Percentiles rank a stretch among this genome's conserved stretches.
Conservation (phyloP, 2,113 vertebrate genomes). For the Bos javanicus region DNA sequence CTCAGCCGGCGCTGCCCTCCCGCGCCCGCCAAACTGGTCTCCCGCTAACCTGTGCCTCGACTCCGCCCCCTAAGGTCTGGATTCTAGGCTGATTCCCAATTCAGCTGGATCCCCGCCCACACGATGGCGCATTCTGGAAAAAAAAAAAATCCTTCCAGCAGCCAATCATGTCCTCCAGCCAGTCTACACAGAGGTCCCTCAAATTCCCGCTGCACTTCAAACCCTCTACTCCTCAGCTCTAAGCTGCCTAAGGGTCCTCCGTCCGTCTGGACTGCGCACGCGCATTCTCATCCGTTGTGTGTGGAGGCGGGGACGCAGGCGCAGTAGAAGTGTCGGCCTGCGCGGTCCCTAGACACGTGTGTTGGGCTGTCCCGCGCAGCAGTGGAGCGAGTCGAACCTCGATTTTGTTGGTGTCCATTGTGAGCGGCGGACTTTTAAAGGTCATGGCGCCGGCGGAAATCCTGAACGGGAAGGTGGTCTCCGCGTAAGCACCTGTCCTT, state of each 20-base stretch:
- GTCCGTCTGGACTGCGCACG: background rate
- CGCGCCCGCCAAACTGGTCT: background rate
- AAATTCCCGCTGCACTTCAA: background rate
- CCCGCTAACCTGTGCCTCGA: background rate
- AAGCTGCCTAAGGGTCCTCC: accelerated
- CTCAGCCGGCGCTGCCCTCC: accelerated
- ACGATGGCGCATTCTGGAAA: background rate
- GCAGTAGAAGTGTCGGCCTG: background rate
- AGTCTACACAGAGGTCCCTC: background rate
- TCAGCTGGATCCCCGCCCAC: background rate
- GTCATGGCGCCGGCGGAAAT: slow-evolving; percentile 81
- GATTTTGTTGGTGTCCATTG: background rate
- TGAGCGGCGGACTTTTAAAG: background rate
- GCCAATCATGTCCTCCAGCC: background rate
- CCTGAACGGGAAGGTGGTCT: slow-evolving; percentile 82
- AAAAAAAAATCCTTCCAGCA: background rate
- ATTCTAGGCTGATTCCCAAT: background rate
- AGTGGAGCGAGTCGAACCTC: background rate
- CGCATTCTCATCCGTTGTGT: accelerated
- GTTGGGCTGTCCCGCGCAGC: background rate
- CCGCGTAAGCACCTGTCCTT: slow-evolving; percentile 76
- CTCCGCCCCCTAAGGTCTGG: background rate
- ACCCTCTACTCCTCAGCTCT: accelerated
- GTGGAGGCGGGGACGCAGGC: background rate
- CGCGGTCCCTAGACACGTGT: slow-evolving; percentile 34